Base-by-base conservation (phyloP, 2,888 invertebrate species). In the Metacarcinus magister region DNA sequence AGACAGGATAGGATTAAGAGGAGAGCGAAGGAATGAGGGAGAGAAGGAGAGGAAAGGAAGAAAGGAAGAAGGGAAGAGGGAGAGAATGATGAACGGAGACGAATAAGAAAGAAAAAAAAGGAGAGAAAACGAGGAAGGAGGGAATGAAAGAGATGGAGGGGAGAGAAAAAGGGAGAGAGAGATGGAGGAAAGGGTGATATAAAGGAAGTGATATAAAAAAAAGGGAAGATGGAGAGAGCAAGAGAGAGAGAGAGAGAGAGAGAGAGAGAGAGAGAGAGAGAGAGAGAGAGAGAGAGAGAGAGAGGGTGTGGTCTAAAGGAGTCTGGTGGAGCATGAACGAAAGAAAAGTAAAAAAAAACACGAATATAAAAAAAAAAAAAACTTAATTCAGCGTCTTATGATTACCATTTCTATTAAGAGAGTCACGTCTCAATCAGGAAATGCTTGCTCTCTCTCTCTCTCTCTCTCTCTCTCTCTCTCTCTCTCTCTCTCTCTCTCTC, bases 221-320 rank as follows among this genome's bases (percentile, higher is more conserved):
- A 54, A 0, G 10, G 54, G 10, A 16, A 32, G 44, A 44, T 19
- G 7, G 43, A 32, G 44, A 44, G 44, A 90, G 90, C 28, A 23
- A 44, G 44, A 90, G 90, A 90, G 44, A n/a, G 44, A 90, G 90
- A 90, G 44, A 90, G 44, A 90, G 90, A 90, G 44, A 44, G 44
- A 32, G 32, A 32, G 32, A n/a, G n/a, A 90, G 90, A 90, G 44
- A 44, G 44, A 90, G 90, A 90, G 44, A 44, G 44, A 90, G 90
- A 90, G 44, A 44, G 44, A 90, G 90, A 90, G 44, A 44, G 44
- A 90, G 90, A 90, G 44, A 44, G 44, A 90, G 90, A 90, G 23
- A 23, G 19, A 90, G 90, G 32, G 32, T 39, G 19, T 32, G 28
- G 67, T 67, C 16, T 4, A 23, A 67, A 0, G 1, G 82, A 32